phyloP scores from a whole-genome alignment of 2,888 invertebrate species.

The Crossocerus cetratus region DNA sequence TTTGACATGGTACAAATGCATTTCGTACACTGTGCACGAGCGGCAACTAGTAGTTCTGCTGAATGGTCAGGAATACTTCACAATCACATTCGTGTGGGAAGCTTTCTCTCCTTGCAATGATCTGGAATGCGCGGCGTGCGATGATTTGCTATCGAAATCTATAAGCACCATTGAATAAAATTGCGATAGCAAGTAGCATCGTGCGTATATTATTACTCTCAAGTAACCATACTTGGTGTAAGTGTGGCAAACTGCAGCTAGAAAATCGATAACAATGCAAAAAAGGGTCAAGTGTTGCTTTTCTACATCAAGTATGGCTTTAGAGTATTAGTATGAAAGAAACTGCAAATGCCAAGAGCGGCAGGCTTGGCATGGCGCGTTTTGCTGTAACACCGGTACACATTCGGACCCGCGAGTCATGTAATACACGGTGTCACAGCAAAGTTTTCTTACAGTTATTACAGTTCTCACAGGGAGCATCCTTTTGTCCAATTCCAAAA shows the following conservation, averaged over 20 bases:
- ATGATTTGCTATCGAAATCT: constrained; percentile 46
- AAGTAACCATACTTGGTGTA: constrained; percentile 34
- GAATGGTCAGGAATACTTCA: constrained; percentile 65
- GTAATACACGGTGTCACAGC: constrained; percentile 43
- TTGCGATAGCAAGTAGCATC: constrained; percentile 28
- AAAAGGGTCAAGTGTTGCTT: too few species aligned
- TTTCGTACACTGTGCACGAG: constrained; percentile 60
- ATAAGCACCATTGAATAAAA: neutral
- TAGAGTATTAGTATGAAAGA: constrained; percentile 44
- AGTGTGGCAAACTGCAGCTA: neutral
- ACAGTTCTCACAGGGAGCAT: constrained; percentile 38
- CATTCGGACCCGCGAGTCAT: neutral
- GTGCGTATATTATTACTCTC: constrained; percentile 15
- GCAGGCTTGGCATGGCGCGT: constrained; percentile 47
- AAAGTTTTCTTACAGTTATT: constrained; percentile 34
- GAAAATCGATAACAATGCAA: too few species aligned
- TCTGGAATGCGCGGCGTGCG: constrained; percentile 64
- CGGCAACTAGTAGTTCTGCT: constrained; percentile 67
- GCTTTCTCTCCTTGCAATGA: constrained; percentile 64
- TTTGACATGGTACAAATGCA: constrained; percentile 58
- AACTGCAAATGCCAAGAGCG: constrained; percentile 34
- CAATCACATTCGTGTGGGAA: constrained; percentile 63
- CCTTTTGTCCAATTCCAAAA: constrained; percentile 7
- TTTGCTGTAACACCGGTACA: constrained; percentile 50
- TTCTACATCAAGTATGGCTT: constrained; percentile 41